Evolutionary conservation across 2,113 vertebrate genomes (phyloP), one percentile per base, ranked within the genome.

Genomic region (Indicator maculatus): DNA sequence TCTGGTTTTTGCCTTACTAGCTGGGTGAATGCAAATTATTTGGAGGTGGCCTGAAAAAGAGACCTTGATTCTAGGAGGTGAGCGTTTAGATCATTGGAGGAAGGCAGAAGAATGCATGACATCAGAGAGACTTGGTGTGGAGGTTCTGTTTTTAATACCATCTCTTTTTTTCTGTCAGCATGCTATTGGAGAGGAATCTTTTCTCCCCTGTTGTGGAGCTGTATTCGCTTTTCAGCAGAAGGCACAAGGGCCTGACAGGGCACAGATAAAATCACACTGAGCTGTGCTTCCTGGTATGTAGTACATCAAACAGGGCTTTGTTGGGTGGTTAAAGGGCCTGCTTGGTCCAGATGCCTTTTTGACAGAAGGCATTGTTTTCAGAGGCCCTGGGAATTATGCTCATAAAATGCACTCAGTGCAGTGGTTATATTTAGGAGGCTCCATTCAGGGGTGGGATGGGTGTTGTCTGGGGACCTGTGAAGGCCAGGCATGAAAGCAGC

Each of bases 281-380:
- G 86, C 84, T 95, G 69, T 83, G 66, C 89, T 85, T 96, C 86
- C 92, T 86, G 95, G 96, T 95, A 96, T 91, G 94, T 72, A 92
- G 63, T 79, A 83, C 79, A 82, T 95, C 90, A 89, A 86, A 76
- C 92, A 80, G 63, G 67, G 88, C 82, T 95, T 96, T 92, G 86
- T 84, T 81, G 89, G 69, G 39, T 39, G 78, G 65, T 60, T 90
- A 33, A 86, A 93, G 88, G 85, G 90, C 69, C 70, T 14, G 18
- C 61, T 94, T 86, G 33, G 20, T 87, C 92, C 11, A 16, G 89
- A 87, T 84, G 76, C 78, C 84, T 41, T 95, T 96, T 89, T 88
- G 80, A 93, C 92, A 94, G 95, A 67, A 92, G 1, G 3, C 63
- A 95, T 97, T 97, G 94, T 97, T 95, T 96, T 82, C 80, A 55